Conservation (phyloP, 2,888 invertebrate species). For the Omphaloscelis lunosa region DNA sequence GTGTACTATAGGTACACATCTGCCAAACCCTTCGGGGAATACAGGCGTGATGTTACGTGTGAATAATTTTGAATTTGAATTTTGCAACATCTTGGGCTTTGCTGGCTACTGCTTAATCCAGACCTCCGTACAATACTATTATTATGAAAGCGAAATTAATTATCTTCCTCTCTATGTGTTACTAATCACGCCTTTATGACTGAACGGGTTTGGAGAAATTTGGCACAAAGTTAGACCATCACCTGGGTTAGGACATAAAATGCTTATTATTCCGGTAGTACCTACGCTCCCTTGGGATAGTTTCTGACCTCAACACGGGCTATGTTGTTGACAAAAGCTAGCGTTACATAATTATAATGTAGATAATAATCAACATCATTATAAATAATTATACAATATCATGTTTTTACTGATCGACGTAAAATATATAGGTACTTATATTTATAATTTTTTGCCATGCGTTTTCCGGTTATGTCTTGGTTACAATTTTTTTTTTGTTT, state of each 20-base stretch:
- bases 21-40: background rate
- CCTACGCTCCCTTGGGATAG: too few species aligned
- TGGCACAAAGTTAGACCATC: background rate
- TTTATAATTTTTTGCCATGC: conserved; percentile 6
- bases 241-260: background rate
- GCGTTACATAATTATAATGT: background rate
- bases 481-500: background rate
- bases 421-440: conserved; percentile 1
- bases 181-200: too few species aligned
- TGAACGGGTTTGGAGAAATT: background rate
- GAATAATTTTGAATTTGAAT: too few species aligned
- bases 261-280: background rate
- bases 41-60: too few species aligned
- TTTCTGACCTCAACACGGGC: background rate
- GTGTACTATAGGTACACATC: background rate
- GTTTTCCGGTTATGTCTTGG: background rate
- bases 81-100: too few species aligned
- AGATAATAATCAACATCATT: background rate
- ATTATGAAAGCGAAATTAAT: too few species aligned
- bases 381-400: background rate
- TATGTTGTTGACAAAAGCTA: background rate
- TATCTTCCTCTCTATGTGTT: too few species aligned
- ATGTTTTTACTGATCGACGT: background rate
- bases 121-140: too few species aligned
- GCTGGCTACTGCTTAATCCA: too few species aligned